Base-by-base conservation (phyloP, 2,888 invertebrate genomes). In the Thyatira batis region DNA sequence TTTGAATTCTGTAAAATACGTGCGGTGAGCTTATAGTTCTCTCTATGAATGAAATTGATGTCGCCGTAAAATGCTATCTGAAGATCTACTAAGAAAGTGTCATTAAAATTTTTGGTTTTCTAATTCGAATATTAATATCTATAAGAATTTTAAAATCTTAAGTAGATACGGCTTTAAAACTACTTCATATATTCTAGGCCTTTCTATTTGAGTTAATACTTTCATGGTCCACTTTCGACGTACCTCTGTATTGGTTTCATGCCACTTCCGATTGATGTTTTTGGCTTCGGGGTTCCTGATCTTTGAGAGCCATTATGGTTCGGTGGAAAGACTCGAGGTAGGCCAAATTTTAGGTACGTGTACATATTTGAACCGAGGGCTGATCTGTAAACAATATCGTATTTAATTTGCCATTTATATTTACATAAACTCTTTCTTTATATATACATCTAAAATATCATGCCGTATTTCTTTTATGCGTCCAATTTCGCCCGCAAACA, bases 281-380 rank as follows among this genome's bases (percentile, higher is more conserved):
- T 92, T 23, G 92, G 94, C 69, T 92, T 92, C 2, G 94, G 94
- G 3, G 94, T 94, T 57, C 94, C 95, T 9, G 95, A 95, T 33
- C 95, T 89, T 73, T 95, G 94, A 1, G 95, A 95, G 11, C 94
- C 94, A 71, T 95, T 95, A 67, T 95, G 95, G 74, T 95, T 95
- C 9, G 97, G 97, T 27, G 98, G 97, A 78, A 98, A 95, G 1
- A 98, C 98, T 52, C 98, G 93, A 0, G 98, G 98, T 53, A 98
- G 92, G 0, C 98, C 98, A 77, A 98, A 98, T 87, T 98, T 98
- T 62, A 98, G 93, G 86, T 98, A 98, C 20, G 98, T 97, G 86
- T 97, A 97, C 94, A 98, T 97, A 81, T 98, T 98, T 45, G 96
- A 96, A 45, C 97, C 97, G 57, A 98, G 92, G 0, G 97, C 97